These are phyloP conservation scores for Habroteleia sp. DNA, from an alignment of 2,888 invertebrate genomes.

Conservation along the genomic window DNA sequence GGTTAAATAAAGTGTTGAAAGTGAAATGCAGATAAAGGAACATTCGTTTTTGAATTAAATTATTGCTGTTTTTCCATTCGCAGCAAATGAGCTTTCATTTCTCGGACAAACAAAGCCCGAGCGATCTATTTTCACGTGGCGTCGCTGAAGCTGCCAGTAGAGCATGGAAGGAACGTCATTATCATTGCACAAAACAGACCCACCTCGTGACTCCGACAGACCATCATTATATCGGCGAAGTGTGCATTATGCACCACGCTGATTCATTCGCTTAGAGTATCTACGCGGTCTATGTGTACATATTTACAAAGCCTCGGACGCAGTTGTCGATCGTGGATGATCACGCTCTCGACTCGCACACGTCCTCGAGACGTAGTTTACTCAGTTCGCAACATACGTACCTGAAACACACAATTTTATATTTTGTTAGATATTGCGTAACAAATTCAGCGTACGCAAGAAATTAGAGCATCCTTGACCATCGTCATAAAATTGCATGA, in stretches of 20 bases:
- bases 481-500: too few relatives aligned
- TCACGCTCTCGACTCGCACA: constrained; percentile 6
- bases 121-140: constrained; percentile 15
- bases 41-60: constrained; percentile 13
- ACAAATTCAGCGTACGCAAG: too few relatives aligned
- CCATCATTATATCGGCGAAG: constrained; percentile 41
- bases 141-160: constrained; percentile 15
- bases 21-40: background rate
- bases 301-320: constrained; percentile 53
- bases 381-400: constrained; percentile 34
- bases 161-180: constrained; percentile 41
- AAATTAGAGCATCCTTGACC: too few relatives aligned
- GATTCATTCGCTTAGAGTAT: constrained; percentile 51
- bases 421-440: too few relatives aligned
- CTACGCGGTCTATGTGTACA: constrained; percentile 40
- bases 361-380: constrained; percentile 5
- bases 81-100: constrained; percentile 28
- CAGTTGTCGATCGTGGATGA: constrained; percentile 34
- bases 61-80: constrained; percentile 22
- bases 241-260: constrained; percentile 46
- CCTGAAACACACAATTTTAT: too few relatives aligned
- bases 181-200: constrained; percentile 53
- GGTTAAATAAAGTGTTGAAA: background rate
- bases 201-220: constrained; percentile 46
- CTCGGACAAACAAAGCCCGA: constrained; percentile 12